Evolutionary conservation across 2,797 vertebrate species (phyloP), one percentile per base, ranked within the genome.

Genomic region (Cryptoprocta ferox): DNA sequence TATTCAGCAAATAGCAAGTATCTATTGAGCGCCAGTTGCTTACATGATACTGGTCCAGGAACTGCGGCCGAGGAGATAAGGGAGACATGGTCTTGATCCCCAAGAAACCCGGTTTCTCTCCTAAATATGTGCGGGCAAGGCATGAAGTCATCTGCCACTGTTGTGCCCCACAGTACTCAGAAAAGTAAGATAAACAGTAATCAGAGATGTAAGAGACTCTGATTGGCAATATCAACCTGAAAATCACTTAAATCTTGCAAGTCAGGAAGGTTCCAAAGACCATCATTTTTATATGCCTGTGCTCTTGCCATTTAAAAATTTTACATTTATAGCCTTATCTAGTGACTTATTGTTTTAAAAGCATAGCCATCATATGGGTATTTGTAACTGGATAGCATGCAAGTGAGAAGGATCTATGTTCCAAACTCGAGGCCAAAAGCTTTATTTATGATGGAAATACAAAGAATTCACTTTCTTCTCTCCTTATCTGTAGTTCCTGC

Each of bases 371-470:
- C 14, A 13, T 3, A 6, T 50, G 80, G 61, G 12, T 65, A 16
- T 80, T 66, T 76, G 80, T 97, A 97, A 97, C 83, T 65, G 48
- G 70, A 78, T 85, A 87, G 30, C 3, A 61, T 93, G 80, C 66
- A 73, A 89, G 53, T n/a, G 45, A 79, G 24, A 32, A 32, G 37
- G 32, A 19, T 81, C 82, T 75, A 32, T 75, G 24, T 63, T 68
- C 56, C 53, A 0, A 66, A 42, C 1, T 42, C 11, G 70, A 56
- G 26, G 39, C 86, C 66, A 18, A 32, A 75, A 56, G 16, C 86
- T 50, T 76, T 39, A 32, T 85, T 90, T 50, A 18, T 28, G 45
- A 63, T 30, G 35, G 63, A 78, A 84, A 91, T 50, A 63, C 56
- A 80, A 39, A 95, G 42, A 19, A 15, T 71, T 92, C 76, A 82